Evolutionary conservation across 2,113 vertebrate species (phyloP).

Genomic region (Cynopterus brachyotis): DNA sequence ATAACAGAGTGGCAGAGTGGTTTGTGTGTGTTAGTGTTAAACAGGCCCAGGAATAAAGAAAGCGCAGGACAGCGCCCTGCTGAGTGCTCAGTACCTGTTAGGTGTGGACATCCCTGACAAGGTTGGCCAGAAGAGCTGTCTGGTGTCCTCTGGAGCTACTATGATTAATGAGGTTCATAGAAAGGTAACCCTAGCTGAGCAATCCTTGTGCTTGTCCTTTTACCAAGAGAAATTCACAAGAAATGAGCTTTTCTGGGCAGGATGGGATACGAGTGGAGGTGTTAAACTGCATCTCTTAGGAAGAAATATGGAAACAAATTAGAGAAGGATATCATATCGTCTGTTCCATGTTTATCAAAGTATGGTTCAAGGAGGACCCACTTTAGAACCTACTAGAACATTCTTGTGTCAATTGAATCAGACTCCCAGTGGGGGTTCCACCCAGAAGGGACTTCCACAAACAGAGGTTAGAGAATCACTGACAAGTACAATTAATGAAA

Average conservation of each 20-base stretch:
- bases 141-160: neutral
- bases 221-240: constrained; percentile 43
- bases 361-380: neutral
- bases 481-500: neutral
- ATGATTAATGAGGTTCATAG: constrained; percentile 54
- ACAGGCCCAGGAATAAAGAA: neutral
- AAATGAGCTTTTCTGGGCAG: neutral
- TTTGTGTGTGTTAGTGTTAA: neutral
- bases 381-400: neutral
- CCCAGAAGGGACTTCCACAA: neutral
- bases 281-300: neutral
- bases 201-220: constrained; percentile 35
- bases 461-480: neutral
- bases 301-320: neutral
- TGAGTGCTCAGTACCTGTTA: neutral
- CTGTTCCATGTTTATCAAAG: neutral
- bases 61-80: neutral
- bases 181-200: constrained; percentile 42
- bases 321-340: neutral
- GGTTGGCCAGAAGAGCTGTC: neutral
- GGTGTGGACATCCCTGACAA: neutral
- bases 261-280: neutral
- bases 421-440: neutral
- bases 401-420: neutral
- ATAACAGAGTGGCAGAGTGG: neutral